Percentiles rank a stretch among this genome's conserved stretches.
These are phyloP conservation scores for Plusia festucae DNA, from an alignment of 2,888 invertebrate genomes.

Conservation along the genomic window DNA sequence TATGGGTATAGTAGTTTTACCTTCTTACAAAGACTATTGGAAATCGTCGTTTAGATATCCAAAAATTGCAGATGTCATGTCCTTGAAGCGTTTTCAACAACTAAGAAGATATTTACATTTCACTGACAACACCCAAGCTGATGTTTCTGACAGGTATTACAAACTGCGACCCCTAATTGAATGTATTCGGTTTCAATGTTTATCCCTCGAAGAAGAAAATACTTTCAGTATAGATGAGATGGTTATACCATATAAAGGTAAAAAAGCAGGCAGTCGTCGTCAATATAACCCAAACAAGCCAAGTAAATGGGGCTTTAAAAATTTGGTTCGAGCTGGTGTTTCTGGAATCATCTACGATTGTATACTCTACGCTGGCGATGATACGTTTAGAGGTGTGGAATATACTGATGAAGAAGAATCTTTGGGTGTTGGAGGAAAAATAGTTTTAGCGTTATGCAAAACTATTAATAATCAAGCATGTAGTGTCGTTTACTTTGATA, in stretches of 20 bases:
- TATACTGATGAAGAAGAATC: slow-evolving; percentile 12
- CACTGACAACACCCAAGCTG: slow-evolving; percentile 53
- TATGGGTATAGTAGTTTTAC: slow-evolving; percentile 61
- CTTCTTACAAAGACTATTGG: slow-evolving; percentile 59
- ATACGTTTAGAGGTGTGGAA: slow-evolving; percentile 55
- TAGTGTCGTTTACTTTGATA: slow-evolving; percentile 45
- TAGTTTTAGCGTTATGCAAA: slow-evolving; percentile 34
- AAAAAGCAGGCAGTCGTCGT: slow-evolving; percentile 61
- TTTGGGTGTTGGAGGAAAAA: slow-evolving; percentile 49
- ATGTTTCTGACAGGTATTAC: slow-evolving; percentile 35
- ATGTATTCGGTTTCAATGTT: slow-evolving; percentile 9
- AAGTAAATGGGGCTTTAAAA: slow-evolving; percentile 66
- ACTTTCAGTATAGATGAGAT: slow-evolving; percentile 22
- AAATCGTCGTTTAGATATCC: slow-evolving; percentile 39
- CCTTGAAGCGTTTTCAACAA: slow-evolving; percentile 57
- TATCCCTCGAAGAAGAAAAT: slow-evolving; percentile 18
- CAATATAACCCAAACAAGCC: slow-evolving; percentile 70
- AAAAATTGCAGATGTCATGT: slow-evolving; percentile 58
- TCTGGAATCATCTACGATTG: slow-evolving; percentile 67
- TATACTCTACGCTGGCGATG: slow-evolving; percentile 44
- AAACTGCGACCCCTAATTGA: slow-evolving; percentile 30
- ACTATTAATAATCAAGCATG: slow-evolving; percentile 19
- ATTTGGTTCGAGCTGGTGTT: slow-evolving; percentile 60
- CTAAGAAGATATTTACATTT: slow-evolving; percentile 61
- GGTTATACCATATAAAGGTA: slow-evolving; percentile 34